Conservation (phyloP, 2,113 vertebrate genomes). For the Rhagologus leucostigma region DNA sequence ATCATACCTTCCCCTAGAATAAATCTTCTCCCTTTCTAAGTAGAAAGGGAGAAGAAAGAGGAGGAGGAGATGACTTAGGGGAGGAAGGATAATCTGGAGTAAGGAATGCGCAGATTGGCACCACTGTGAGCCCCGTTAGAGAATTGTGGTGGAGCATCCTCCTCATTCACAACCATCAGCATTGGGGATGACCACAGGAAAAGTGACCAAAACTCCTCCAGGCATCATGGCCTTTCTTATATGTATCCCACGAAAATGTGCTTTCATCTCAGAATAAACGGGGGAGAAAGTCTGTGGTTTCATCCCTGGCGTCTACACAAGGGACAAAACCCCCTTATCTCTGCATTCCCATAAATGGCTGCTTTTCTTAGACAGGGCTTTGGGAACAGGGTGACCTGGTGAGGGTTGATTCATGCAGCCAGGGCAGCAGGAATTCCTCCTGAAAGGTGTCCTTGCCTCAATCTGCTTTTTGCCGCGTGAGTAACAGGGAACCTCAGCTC, state of each 20-base stretch:
- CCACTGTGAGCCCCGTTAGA: accelerated
- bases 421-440: not conserved
- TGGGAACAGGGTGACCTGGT: not conserved
- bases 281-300: not conserved
- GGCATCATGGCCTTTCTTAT: not conserved
- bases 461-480: not conserved
- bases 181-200: accelerated
- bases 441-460: conserved; percentile 18
- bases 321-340: not conserved
- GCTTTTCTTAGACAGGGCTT: not conserved
- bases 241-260: not conserved
- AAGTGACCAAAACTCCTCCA: not conserved
- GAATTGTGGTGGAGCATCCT: not conserved
- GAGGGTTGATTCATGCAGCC: not conserved
- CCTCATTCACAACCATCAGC: not conserved
- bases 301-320: not conserved
- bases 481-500: conserved; percentile 19
- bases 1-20: not conserved
- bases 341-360: not conserved
- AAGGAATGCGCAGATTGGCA: not conserved
- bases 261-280: not conserved
- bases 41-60: not conserved
- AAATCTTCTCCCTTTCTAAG: not conserved
- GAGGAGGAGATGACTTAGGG: not conserved
- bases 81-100: not conserved